Conservation (phyloP, 2,888 invertebrate species). For the Zhuqinia jingwanae region DNA sequence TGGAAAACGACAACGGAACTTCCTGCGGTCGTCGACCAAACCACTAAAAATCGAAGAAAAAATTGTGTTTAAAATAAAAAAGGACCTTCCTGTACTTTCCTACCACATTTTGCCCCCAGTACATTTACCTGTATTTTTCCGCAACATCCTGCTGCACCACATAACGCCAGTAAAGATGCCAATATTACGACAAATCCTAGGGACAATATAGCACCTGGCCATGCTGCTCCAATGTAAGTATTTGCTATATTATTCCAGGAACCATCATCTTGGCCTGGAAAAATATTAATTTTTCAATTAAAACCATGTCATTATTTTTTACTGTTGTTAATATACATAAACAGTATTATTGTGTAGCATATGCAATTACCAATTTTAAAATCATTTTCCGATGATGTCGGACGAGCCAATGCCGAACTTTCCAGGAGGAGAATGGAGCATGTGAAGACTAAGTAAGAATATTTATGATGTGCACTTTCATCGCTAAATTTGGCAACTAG, state of each 20-base stretch:
- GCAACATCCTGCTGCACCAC: slow-evolving; percentile 75
- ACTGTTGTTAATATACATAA: no score
- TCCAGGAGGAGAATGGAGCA: slow-evolving; percentile 12
- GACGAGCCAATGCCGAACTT: slow-evolving; percentile 44
- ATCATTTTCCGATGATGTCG: slow-evolving; percentile 19
- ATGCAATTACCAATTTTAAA: slow-evolving; percentile 6
- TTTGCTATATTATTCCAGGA: slow-evolving; percentile 7
- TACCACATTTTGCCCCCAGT: neutral
- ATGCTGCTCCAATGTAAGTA: slow-evolving; percentile 46
- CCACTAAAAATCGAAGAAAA: slow-evolving; percentile 70
- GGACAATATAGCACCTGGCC: slow-evolving; percentile 50
- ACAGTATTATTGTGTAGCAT: neutral
- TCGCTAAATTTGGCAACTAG: slow-evolving; percentile 44
- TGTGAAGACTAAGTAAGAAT: slow-evolving; percentile 38
- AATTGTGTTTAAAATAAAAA: neutral
- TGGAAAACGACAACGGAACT: slow-evolving; percentile 74
- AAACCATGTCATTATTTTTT: no score
- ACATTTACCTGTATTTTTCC: slow-evolving; percentile 68
- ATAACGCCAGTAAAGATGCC: slow-evolving; percentile 60
- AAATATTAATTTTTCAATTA: neutral
- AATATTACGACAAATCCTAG: slow-evolving; percentile 59
- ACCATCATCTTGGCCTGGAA: slow-evolving; percentile 26
- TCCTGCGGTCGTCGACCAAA: slow-evolving; percentile 70
- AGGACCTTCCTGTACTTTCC: neutral
- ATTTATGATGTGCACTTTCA: slow-evolving; percentile 51